Percentiles rank a stretch among this genome's conserved stretches.
Conservation (phyloP, 2,797 vertebrate species). For the Enteromius treurensis region DNA sequence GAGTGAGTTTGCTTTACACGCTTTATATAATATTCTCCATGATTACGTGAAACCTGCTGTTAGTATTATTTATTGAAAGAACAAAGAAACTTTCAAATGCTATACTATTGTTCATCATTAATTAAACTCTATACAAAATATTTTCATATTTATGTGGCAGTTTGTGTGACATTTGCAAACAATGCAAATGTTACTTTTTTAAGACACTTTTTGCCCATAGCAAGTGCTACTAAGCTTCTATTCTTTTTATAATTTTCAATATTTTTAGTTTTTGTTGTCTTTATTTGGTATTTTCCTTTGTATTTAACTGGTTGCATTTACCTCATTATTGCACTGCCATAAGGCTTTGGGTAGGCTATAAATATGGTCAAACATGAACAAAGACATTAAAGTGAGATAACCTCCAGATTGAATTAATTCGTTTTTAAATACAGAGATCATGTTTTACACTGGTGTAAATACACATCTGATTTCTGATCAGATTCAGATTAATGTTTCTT, state of each 20-base stretch:
- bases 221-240: too few relatives aligned
- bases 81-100: neutral
- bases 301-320: neutral
- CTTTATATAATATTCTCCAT: neutral
- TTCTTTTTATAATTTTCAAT: neutral
- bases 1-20: conserved; percentile 24
- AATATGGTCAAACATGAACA: neutral
- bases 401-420: neutral
- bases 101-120: neutral
- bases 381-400: neutral
- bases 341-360: neutral
- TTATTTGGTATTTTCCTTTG: neutral
- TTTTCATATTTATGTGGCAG: neutral
- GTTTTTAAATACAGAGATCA: neutral
- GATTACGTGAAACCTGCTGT: neutral
- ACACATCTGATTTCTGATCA: too few relatives aligned
- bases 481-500: neutral
- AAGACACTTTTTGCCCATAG: neutral
- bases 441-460: neutral
- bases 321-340: neutral
- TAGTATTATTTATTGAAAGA: neutral
- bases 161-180: neutral
- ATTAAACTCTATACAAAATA: neutral
- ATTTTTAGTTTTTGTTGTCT: neutral
- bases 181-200: neutral